Conservation (phyloP, 2,888 invertebrate species). For the Pycnomerus fuliginosus region DNA sequence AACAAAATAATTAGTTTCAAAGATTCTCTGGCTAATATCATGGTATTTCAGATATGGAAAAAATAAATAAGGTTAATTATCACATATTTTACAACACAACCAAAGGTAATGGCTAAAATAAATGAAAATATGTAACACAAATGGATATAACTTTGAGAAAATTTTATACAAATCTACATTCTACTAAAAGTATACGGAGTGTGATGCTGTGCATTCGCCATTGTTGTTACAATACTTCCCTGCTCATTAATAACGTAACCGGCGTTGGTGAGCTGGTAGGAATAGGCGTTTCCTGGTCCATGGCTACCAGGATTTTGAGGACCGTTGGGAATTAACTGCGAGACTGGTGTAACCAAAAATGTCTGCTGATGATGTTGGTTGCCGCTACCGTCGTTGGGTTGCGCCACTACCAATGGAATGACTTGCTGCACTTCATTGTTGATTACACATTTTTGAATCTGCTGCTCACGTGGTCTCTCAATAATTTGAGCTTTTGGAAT, state of each 20-base stretch:
- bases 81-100: too few species aligned
- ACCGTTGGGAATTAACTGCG: constrained; percentile 60
- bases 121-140: too few species aligned
- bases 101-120: too few species aligned
- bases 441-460: constrained; percentile 59
- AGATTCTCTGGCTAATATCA: too few species aligned
- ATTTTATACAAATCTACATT: constrained; percentile 47
- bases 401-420: constrained; percentile 64
- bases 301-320: constrained; percentile 47
- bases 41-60: too few species aligned
- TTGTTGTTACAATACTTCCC: constrained; percentile 52
- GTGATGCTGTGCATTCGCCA: constrained; percentile 51
- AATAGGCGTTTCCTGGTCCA: constrained; percentile 47
- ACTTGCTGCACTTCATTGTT: constrained; percentile 60
- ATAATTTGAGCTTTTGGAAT: constrained; percentile 35
- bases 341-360: constrained; percentile 66
- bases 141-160: too few species aligned
- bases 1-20: too few species aligned
- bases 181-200: constrained; percentile 51
- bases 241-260: constrained; percentile 54
- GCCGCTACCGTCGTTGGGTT: constrained; percentile 41
- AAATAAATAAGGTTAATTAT: too few species aligned
- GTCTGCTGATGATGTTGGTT: constrained; percentile 61
- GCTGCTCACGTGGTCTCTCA: constrained; percentile 27
- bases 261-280: constrained; percentile 52